These are phyloP conservation scores for Himalopsyche anomala DNA, from an alignment of 2,888 invertebrate species.

Conservation along the genomic window DNA sequence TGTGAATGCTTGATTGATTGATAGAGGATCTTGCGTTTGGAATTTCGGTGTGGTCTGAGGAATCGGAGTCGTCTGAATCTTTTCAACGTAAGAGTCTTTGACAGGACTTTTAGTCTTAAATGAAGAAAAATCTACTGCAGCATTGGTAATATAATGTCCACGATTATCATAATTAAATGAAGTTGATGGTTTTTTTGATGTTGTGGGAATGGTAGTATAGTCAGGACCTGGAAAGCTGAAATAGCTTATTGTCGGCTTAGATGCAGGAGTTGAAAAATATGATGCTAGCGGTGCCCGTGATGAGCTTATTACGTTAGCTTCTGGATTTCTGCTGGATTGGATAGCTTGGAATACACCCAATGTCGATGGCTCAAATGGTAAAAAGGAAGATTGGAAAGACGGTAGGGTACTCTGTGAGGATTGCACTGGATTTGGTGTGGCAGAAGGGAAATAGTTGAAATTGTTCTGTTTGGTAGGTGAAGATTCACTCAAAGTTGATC, in stretches of 20 bases:
- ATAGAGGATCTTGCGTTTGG: slow-evolving; percentile 73
- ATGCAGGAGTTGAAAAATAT: slow-evolving; percentile 69
- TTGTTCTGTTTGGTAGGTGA: slow-evolving; percentile 53
- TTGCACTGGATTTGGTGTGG: slow-evolving; percentile 59
- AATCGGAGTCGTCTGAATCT: slow-evolving; percentile 68
- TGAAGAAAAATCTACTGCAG: slow-evolving; percentile 66
- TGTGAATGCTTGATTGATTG: slow-evolving; percentile 76
- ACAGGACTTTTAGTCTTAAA: slow-evolving; percentile 68
- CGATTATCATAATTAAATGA: slow-evolving; percentile 71
- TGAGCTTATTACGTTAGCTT: slow-evolving; percentile 66
- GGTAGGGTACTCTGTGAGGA: slow-evolving; percentile 56
- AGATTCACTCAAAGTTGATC: slow-evolving; percentile 52
- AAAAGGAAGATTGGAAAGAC: slow-evolving; percentile 52
- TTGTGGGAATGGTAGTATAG: slow-evolving; percentile 61
- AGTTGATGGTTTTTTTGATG: slow-evolving; percentile 67
- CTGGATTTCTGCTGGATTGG: slow-evolving; percentile 55
- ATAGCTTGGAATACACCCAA: slow-evolving; percentile 55
- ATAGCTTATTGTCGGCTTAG: slow-evolving; percentile 73
- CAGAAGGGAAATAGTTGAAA: slow-evolving; percentile 61
- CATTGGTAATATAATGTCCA: slow-evolving; percentile 70
- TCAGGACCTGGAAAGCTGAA: slow-evolving; percentile 73
- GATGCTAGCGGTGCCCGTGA: slow-evolving; percentile 67
- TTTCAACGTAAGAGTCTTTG: slow-evolving; percentile 67
- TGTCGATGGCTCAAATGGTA: slow-evolving; percentile 52
- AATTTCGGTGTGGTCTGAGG: slow-evolving; percentile 62